These are phyloP conservation scores for Alviniconcha strummeri DNA, from an alignment of 2,888 invertebrate species.

Conservation along the genomic window DNA sequence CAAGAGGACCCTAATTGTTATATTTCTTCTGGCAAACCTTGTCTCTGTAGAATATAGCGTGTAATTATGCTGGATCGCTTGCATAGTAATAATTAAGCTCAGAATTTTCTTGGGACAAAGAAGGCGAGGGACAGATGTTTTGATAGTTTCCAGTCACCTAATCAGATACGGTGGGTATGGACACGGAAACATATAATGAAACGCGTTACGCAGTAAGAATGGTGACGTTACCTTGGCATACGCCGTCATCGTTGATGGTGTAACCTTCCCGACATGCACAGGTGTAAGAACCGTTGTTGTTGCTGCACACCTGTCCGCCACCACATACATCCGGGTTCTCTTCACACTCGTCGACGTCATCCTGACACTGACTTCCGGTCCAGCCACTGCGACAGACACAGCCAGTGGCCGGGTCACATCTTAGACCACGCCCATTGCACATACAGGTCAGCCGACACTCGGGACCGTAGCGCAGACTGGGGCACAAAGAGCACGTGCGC, in stretches of 20 bases:
- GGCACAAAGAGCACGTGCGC: conserved; percentile 26
- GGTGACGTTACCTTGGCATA: conserved; percentile 7
- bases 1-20: too few relatives aligned
- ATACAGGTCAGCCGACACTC: conserved; percentile 39
- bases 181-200: too few relatives aligned
- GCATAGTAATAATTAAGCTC: too few relatives aligned
- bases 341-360: conserved; percentile 79
- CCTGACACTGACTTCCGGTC: conserved; percentile 57
- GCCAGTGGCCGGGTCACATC: conserved; percentile 37
- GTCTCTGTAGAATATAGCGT: too few relatives aligned
- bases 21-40: too few relatives aligned
- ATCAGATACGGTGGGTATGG: too few relatives aligned
- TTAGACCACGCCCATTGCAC: conserved; percentile 32
- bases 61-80: too few relatives aligned
- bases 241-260: neutral
- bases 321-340: conserved; percentile 77
- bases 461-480: conserved; percentile 33
- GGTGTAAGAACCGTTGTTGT: conserved; percentile 54
- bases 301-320: conserved; percentile 85
- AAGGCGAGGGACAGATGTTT: too few relatives aligned
- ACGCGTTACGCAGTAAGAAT: too few relatives aligned
- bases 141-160: too few relatives aligned
- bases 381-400: conserved; percentile 63
- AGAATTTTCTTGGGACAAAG: too few relatives aligned
- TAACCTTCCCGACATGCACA: conserved; percentile 62